These are phyloP conservation scores for Leucophenga montana DNA, from an alignment of 2,888 invertebrate species.

Conservation along the genomic window DNA sequence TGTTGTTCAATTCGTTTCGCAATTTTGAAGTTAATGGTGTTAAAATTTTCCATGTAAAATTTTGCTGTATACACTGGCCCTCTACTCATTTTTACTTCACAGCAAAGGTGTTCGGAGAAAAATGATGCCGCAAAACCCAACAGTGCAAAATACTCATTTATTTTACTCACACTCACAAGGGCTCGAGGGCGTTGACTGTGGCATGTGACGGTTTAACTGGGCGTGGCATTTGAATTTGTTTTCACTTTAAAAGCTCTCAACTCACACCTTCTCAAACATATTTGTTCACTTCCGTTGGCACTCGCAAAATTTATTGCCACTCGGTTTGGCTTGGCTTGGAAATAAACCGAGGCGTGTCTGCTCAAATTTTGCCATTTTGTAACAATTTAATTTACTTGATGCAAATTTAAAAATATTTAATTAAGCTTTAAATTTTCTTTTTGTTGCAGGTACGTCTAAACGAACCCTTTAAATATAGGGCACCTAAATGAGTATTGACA, in stretches of 20 bases:
- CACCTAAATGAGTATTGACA: slow-evolving; percentile 12
- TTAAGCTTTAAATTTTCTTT: slow-evolving; percentile 8
- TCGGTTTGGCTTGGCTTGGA: no score
- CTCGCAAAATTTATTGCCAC: no score
- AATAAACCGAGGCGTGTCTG: not conserved
- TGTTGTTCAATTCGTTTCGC: slow-evolving; percentile 52
- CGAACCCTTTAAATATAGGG: not conserved
- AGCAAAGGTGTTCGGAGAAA: no score
- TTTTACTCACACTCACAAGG: slow-evolving; percentile 35
- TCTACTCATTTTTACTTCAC: no score
- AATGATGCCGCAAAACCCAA: slow-evolving; percentile 55
- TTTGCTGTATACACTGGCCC: no score
- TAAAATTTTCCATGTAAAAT: slow-evolving; percentile 45
- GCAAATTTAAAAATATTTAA: not conserved
- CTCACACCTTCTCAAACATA: slow-evolving; percentile 45
- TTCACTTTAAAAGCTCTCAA: slow-evolving; percentile 37
- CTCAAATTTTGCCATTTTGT: slow-evolving; percentile 1
- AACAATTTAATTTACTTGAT: slow-evolving; percentile 1
- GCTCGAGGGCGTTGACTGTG: slow-evolving; percentile 56
- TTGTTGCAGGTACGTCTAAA: slow-evolving; percentile 27
- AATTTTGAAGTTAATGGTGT: slow-evolving; percentile 60
- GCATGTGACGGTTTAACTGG: not conserved
- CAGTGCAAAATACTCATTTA: slow-evolving; percentile 62
- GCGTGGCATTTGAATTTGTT: not conserved
- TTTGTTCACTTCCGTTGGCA: not conserved